A percentile compares a stretch with the other conserved stretches of the same genome.
These are phyloP conservation scores for Cyclargus thomasi DNA, from an alignment of 1,140 invertebrate species.

Conservation along the genomic window DNA sequence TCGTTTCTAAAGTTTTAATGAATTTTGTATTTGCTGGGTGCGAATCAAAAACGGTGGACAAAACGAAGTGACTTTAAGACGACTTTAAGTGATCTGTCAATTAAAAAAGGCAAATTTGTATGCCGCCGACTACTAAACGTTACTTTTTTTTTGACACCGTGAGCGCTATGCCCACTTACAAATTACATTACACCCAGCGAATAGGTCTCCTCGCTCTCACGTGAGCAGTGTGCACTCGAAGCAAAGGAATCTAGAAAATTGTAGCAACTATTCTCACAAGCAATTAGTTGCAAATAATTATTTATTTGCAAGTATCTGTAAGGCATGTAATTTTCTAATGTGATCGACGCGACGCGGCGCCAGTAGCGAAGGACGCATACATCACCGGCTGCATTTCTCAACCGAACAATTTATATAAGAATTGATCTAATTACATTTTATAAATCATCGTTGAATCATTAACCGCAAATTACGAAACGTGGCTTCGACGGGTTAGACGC, in stretches of 20 bases:
- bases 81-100: too few relatives aligned
- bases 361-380: conserved; percentile 51
- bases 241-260: conserved; percentile 19
- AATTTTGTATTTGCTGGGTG: too few relatives aligned
- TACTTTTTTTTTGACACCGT: too few relatives aligned
- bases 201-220: too few relatives aligned
- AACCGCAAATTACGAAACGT: conserved; percentile 1
- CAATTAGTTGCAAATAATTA: conserved; percentile 46
- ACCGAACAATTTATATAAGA: conserved; percentile 58
- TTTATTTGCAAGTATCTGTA: conserved; percentile 57
- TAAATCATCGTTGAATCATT: conserved; percentile 39
- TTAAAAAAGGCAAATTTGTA: too few relatives aligned
- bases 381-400: conserved; percentile 50
- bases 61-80: too few relatives aligned
- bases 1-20: too few relatives aligned
- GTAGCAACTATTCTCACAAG: conserved; percentile 5
- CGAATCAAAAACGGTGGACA: too few relatives aligned
- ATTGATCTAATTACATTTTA: conserved; percentile 56
- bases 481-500: neutral
- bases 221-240: neutral
- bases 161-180: too few relatives aligned
- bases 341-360: conserved; percentile 61
- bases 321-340: conserved; percentile 67
- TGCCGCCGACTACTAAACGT: too few relatives aligned
- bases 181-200: too few relatives aligned